Evolutionary conservation across 2,888 invertebrate genomes (phyloP), one percentile per base, ranked within the genome.

Genomic region (Calliopum simillimum): DNA sequence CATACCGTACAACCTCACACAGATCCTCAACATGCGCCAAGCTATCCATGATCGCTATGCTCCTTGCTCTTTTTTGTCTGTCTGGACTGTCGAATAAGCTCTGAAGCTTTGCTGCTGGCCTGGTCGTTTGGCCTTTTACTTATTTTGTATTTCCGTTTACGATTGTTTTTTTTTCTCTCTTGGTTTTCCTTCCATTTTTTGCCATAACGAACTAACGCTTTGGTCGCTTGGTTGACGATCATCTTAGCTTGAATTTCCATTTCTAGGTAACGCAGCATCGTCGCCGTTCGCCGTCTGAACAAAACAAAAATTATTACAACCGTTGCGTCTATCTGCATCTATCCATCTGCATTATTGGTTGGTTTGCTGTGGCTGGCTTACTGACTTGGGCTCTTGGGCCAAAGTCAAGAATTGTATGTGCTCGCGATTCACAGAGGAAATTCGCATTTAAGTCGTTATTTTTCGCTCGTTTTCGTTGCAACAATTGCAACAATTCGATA

Each of bases 401-500:
- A 33, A 33, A 2, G 5, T 33, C 33, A 33, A 8, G 33, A 33
- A 6, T 46, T 56, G 66, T 65, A 46, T 55, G n/a, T n/a, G 66
- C 66, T 64, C 49, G 51, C 51, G 19, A 49, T 25, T 4, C 19
- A 70, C 49, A 51, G 59, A 63, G 43, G 43, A 70, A 56, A 68
- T 68, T 72, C 70, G 68, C 72, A 70, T 70, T 74, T 70, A 73
- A 71, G 71, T 74, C 75, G 72, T 72, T 71, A 72, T 71, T 73
- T 71, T 73, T 71, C 13, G 55, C 21, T 21, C 41, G 23, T 12
- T n/a, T n/a, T 58, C 33, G 59, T 41, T 47, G 59, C 73, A 62
- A 33, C 73, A 62, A 33, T n/a, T 75, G 76, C 73, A 73, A 74
- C 73, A 75, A 72, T 75, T 78, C 77, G 81, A 82, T 81, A 81